Evolutionary conservation across 1,140 invertebrate species (phyloP).

Genomic region (Antheraea pernyi): DNA sequence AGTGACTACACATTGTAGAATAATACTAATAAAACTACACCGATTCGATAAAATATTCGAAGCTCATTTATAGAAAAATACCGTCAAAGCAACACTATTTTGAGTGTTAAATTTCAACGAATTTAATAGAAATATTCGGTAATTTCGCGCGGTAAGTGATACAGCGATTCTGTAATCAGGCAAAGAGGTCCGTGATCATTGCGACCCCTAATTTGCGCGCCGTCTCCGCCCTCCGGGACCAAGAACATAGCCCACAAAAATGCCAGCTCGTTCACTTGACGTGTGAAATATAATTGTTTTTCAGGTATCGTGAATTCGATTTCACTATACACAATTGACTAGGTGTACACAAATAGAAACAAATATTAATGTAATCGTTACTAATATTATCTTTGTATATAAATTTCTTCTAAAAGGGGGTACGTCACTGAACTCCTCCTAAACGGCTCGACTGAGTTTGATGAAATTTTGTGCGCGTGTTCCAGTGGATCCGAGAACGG

Average conservation of each 20-base stretch:
- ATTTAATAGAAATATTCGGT: not conserved
- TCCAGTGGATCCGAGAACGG: no score
- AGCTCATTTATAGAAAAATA: no score
- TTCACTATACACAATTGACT: not conserved
- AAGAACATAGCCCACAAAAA: not conserved
- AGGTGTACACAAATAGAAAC: no score
- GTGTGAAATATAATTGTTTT: not conserved
- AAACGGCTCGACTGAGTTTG: no score
- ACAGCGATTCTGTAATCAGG: conserved; percentile 19
- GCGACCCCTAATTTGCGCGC: conserved; percentile 16
- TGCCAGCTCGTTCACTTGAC: not conserved
- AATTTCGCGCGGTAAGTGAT: not conserved
- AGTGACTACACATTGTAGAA: no score
- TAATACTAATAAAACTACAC: no score
- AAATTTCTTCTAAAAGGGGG: no score
- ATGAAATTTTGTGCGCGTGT: no score
- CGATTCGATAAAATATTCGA: no score
- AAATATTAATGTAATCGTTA: no score
- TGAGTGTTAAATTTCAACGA: not conserved
- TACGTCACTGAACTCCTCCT: no score
- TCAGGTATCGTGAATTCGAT: not conserved
- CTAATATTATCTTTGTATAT: no score
- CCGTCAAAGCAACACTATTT: not conserved
- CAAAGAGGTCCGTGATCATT: conserved; percentile 23
- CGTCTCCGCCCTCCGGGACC: not conserved